Conservation (phyloP, 2,113 vertebrate genomes). For the Pyrgilauda ruficollis region DNA sequence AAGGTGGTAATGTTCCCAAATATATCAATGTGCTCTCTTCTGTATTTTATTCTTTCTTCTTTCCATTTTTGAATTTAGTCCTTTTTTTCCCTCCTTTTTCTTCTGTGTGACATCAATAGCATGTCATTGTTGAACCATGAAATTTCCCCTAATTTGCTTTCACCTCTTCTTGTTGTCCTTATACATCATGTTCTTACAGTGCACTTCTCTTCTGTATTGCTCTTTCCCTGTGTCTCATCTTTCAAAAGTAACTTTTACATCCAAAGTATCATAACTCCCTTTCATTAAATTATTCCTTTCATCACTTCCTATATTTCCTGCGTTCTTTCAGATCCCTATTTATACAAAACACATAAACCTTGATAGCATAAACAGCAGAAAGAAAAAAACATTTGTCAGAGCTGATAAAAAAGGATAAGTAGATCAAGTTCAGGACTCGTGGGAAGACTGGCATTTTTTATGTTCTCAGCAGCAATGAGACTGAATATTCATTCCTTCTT, state of each 20-base stretch:
- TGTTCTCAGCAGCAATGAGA: background rate
- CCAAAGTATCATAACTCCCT: background rate
- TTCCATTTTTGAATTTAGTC: background rate
- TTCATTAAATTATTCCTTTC: background rate
- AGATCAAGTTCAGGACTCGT: background rate
- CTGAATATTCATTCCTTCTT: background rate
- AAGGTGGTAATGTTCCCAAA: background rate
- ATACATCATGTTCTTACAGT: background rate
- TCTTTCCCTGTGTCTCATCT: background rate
- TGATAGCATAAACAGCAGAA: background rate
- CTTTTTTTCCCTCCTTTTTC: background rate
- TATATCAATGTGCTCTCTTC: background rate
- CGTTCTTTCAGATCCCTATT: background rate
- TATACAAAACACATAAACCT: background rate
- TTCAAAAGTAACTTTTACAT: background rate
- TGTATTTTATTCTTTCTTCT: conserved; percentile 1
- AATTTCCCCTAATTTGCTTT: background rate
- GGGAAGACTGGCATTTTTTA: background rate
- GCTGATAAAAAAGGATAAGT: background rate
- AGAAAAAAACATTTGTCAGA: background rate
- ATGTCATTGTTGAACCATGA: background rate
- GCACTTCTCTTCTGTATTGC: background rate
- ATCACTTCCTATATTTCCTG: background rate
- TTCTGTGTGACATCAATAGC: background rate
- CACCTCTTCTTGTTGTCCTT: background rate